phyloP scores from a whole-genome alignment of 64 coral and sea anemone genomes.

The Anthopleura sola region DNA sequence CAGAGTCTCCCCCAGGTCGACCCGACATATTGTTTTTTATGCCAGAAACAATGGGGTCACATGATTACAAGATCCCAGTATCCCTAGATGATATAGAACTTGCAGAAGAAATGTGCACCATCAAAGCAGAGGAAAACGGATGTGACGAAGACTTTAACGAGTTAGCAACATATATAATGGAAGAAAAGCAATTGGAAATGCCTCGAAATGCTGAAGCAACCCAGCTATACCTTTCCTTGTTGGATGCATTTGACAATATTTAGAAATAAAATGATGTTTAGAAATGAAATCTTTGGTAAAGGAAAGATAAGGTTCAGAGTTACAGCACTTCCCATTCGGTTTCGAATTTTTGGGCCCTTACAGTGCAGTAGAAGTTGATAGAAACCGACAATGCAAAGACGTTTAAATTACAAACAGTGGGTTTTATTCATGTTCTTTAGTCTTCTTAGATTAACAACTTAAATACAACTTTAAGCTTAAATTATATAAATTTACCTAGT shows the following conservation, averaged over 20 bases:
- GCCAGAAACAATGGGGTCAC: not conserved
- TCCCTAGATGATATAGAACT: conserved; percentile 30
- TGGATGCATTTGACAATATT: not conserved
- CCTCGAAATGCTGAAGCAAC: conserved; percentile 30
- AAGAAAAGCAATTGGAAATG: conserved; percentile 30
- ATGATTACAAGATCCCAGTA: not conserved
- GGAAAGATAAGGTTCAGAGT: no score
- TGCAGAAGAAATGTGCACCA: conserved; percentile 34
- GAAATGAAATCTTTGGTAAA: not conserved
- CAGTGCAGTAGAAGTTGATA: no score
- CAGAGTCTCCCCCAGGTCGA: conserved; percentile 22
- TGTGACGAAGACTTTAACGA: conserved; percentile 35
- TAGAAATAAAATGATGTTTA: no score
- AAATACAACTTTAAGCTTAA: no score
- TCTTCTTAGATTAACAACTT: no score
- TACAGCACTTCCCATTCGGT: no score
- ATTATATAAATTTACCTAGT: no score
- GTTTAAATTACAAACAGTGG: no score
- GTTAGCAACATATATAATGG: conserved; percentile 30
- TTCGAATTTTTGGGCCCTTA: no score
- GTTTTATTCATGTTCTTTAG: no score
- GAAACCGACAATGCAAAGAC: no score
- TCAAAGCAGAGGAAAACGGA: conserved; percentile 7
- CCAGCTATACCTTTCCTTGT: conserved; percentile 13
- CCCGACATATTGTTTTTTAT: conserved; percentile 18